Conservation (phyloP, 1,140 invertebrate species). For the Chymomyza costata region DNA sequence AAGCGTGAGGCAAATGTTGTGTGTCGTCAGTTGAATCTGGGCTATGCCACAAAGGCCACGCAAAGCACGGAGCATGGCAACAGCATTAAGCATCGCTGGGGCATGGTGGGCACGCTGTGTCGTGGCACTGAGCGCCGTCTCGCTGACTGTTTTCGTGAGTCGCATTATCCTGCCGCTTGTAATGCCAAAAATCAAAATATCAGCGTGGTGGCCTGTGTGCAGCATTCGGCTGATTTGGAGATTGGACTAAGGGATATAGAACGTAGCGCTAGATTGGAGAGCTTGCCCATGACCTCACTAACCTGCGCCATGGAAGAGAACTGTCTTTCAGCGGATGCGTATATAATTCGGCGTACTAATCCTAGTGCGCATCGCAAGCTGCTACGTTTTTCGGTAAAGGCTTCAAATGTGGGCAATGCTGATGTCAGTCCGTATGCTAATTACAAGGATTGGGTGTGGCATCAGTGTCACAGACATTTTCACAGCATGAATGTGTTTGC, state of each 20-base stretch:
- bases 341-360: constrained; percentile 79
- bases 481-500: constrained; percentile 99
- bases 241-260: constrained; percentile 87
- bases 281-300: constrained; percentile 86
- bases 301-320: constrained; percentile 98
- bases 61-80: constrained; percentile 81
- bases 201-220: constrained; percentile 84
- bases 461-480: constrained; percentile 96
- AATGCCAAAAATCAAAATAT: constrained; percentile 79
- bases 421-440: constrained; percentile 92
- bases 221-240: constrained; percentile 87
- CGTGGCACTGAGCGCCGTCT: constrained; percentile 83
- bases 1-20: constrained; percentile 88
- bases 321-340: constrained; percentile 89
- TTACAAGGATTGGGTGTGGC: constrained; percentile 96
- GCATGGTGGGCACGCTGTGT: constrained; percentile 85
- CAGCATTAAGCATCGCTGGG: constrained; percentile 76
- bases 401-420: constrained; percentile 90
- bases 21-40: constrained; percentile 85
- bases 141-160: constrained; percentile 81
- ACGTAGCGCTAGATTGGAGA: constrained; percentile 89
- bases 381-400: constrained; percentile 79
- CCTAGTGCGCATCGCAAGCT: constrained; percentile 48
- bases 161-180: constrained; percentile 72
- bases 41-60: constrained; percentile 83